A percentile compares a stretch with the other conserved stretches of the same genome.
Evolutionary conservation across 2,888 invertebrate species (phyloP).

Genomic region (Amaurobius ferox): DNA sequence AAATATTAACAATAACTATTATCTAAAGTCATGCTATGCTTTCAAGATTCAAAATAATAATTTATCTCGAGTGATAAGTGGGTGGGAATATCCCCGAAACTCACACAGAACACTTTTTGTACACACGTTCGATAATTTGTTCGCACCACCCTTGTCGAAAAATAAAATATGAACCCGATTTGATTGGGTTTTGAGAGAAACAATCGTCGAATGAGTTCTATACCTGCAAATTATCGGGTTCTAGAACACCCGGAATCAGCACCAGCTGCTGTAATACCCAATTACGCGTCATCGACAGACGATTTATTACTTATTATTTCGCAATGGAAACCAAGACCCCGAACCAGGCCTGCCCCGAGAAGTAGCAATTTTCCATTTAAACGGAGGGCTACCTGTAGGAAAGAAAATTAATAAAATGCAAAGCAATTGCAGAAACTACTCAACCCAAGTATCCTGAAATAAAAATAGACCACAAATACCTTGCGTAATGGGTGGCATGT

Average conservation of each 20-base stretch:
- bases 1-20: background rate
- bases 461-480: slow-evolving; percentile 23
- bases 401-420: slow-evolving; percentile 33
- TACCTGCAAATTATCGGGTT: slow-evolving; percentile 64
- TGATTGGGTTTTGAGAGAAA: slow-evolving; percentile 66
- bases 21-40: background rate
- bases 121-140: slow-evolving; percentile 8
- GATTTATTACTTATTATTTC: slow-evolving; percentile 68
- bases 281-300: slow-evolving; percentile 42
- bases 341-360: slow-evolving; percentile 5
- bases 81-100: background rate
- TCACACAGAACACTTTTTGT: background rate
- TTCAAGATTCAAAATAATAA: background rate
- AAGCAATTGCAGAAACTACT: slow-evolving; percentile 19
- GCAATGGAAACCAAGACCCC: slow-evolving; percentile 11
- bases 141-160: slow-evolving; percentile 42
- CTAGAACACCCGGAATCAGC: slow-evolving; percentile 42
- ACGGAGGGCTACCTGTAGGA: slow-evolving; percentile 15
- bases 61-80: background rate
- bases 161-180: slow-evolving; percentile 59
- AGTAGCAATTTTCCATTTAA: slow-evolving; percentile 60
- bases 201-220: slow-evolving; percentile 63
- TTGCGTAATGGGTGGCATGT: slow-evolving; percentile 28
- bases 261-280: slow-evolving; percentile 39
- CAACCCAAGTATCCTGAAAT: slow-evolving; percentile 30